Percentiles rank a stretch among this genome's conserved stretches.
Conservation (phyloP, 1,140 invertebrate genomes). For the Heliconius hermathena region DNA sequence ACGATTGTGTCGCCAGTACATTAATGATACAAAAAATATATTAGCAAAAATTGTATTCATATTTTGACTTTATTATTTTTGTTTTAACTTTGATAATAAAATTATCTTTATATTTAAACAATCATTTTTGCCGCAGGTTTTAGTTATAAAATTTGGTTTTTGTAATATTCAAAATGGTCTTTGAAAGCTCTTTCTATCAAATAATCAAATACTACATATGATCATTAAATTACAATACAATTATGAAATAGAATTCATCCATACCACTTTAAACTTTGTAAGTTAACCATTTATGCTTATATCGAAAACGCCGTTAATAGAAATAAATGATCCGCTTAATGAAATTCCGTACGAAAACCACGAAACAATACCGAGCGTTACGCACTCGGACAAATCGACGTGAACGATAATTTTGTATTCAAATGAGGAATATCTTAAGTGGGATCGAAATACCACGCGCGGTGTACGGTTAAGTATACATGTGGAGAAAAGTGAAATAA, state of each 20-base stretch:
- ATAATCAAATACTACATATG: neutral
- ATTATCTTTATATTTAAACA: too few relatives aligned
- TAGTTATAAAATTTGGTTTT: too few relatives aligned
- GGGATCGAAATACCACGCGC: conserved; percentile 58
- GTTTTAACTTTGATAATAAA: too few relatives aligned
- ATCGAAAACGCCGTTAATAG: conserved; percentile 35
- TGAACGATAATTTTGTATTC: conserved; percentile 62
- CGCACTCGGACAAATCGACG: conserved; percentile 43
- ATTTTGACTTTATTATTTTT: too few relatives aligned
- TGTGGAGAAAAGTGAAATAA: neutral
- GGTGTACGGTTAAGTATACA: conserved; percentile 37
- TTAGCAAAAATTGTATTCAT: too few relatives aligned
- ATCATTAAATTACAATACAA: neutral
- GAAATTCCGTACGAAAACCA: conserved; percentile 44
- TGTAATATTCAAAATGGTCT: too few relatives aligned
- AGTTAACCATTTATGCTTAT: neutral
- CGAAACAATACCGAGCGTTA: conserved; percentile 52
- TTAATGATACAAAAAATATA: too few relatives aligned
- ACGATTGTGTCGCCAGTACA: too few relatives aligned
- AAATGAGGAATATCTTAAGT: conserved; percentile 71
- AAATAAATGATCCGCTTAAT: conserved; percentile 52
- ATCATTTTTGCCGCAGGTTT: too few relatives aligned
- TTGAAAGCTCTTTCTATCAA: too few relatives aligned
- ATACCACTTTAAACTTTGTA: conserved; percentile 16
- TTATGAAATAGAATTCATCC: conserved; percentile 1